These are phyloP conservation scores for Epinephelus awoara DNA, from an alignment of 2,797 vertebrate genomes.

Conservation along the genomic window DNA sequence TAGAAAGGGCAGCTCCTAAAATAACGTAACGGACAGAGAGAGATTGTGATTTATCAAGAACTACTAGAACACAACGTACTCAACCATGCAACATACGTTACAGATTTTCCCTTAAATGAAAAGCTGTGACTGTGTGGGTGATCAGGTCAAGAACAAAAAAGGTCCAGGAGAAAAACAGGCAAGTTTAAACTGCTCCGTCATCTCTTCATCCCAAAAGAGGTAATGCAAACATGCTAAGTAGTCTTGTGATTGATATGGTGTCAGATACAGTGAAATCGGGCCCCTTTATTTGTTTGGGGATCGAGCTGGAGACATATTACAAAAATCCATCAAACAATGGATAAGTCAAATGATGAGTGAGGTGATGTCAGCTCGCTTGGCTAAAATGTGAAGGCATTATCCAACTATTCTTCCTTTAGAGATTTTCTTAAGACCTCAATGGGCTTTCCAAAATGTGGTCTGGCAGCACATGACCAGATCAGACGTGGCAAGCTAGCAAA, in stretches of 20 bases:
- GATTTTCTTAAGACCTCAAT: constrained; percentile 4
- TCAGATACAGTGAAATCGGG: neutral
- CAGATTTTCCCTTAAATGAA: neutral
- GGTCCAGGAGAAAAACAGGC: neutral
- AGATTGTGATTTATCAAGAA: neutral
- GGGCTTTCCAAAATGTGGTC: neutral
- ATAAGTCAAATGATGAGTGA: neutral
- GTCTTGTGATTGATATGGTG: neutral
- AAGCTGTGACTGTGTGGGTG: neutral
- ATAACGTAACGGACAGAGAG: neutral
- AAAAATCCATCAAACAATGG: too few relatives aligned
- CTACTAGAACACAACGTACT: neutral
- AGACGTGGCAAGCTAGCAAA: neutral
- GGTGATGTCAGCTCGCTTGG: too few relatives aligned
- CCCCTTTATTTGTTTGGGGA: neutral
- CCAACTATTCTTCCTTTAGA: neutral
- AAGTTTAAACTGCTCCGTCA: neutral
- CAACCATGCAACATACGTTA: neutral
- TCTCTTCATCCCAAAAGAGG: neutral
- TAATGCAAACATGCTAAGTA: neutral
- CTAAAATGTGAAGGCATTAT: neutral
- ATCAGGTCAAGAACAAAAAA: neutral
- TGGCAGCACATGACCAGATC: neutral
- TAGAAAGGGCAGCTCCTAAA: neutral
- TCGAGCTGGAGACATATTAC: too few relatives aligned